A percentile compares a stretch with the other conserved stretches of the same genome.
phyloP scores from a whole-genome alignment of 1,140 invertebrate genomes.

The Drosophila pallidifrons region DNA sequence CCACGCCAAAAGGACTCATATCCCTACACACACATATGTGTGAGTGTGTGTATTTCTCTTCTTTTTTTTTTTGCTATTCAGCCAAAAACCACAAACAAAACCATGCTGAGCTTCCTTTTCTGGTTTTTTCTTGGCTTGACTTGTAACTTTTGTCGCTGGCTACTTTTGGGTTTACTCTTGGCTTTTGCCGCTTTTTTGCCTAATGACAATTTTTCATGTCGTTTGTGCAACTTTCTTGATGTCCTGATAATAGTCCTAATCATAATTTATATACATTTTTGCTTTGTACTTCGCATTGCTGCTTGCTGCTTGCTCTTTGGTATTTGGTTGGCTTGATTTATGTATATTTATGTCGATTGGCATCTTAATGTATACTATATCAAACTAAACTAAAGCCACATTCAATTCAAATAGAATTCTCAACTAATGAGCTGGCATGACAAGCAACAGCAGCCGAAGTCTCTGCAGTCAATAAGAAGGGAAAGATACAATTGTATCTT shows the following conservation, averaged over 20 bases:
- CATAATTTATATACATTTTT: slow-evolving; percentile 73
- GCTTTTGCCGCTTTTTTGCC: slow-evolving; percentile 40
- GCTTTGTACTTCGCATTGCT: not conserved
- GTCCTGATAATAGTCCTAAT: slow-evolving; percentile 71
- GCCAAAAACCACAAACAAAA: slow-evolving; percentile 50
- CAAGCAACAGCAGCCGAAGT: not conserved
- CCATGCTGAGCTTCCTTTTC: slow-evolving; percentile 61
- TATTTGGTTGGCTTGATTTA: slow-evolving; percentile 53
- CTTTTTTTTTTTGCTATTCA: slow-evolving; percentile 24
- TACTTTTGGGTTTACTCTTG: slow-evolving; percentile 19
- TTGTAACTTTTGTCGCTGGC: slow-evolving; percentile 30
- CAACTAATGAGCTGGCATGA: slow-evolving; percentile 38
- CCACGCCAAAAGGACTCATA: slow-evolving; percentile 34
- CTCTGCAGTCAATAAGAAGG: not conserved
- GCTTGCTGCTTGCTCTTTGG: too few species aligned
- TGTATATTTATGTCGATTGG: slow-evolving; percentile 51
- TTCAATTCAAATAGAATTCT: slow-evolving; percentile 29
- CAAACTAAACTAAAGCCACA: slow-evolving; percentile 9
- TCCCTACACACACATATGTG: slow-evolving; percentile 37
- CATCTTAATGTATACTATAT: slow-evolving; percentile 45
- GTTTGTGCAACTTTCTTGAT: slow-evolving; percentile 52
- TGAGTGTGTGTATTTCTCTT: not conserved
- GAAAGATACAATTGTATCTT: slow-evolving; percentile 12
- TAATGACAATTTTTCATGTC: slow-evolving; percentile 80
- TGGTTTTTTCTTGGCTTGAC: slow-evolving; percentile 20